Evolutionary conservation across 2,888 invertebrate species (phyloP), one percentile per base, ranked within the genome.

Genomic region (Pedicia rivosa): DNA sequence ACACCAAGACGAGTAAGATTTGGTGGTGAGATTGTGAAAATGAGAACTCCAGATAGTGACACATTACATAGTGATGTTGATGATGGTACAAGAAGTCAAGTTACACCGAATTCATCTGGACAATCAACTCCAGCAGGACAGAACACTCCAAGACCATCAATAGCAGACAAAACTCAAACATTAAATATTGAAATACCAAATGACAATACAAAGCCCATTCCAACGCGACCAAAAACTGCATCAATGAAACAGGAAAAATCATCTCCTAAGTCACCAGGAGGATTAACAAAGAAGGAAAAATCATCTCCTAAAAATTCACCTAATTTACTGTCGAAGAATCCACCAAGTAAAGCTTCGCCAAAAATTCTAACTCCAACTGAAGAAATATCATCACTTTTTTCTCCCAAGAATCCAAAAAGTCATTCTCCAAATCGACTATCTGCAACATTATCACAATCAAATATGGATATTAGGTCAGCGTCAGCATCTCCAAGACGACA

Each of bases 11-110:
- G 81, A 49, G 86, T 86, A 7, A 74, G 81, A 34, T 86, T 86
- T 47, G 86, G 86, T 4, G 86, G 86, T n/a, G 86, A 86, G 60
- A 70, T 81, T 43, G 77, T 86, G 4, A 86, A 86, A 64, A 70
- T 86, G 57, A 64, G 86, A 43, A 86, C 86, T 10, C 86, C 86
- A 1, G 86, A 86, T 46, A 83, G 82, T 54, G 84, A 84, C 51
- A 75, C 74, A 37, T 63, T 72, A 19, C 65, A 67, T 9, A 71
- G 70, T 47, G 71, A 71, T 50, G 67, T 66, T 26, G 67, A 68
- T 41, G 56, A 56, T 34, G 43, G 43, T 40, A 4, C 47, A 45
- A 16, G 16, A 17, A 15, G 17, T 9, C 17, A 15, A 4, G 12
- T 9, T 10, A 8, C 32, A 12, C 20, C 20, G 20, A 20, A 6